phyloP scores from a whole-genome alignment of 2,888 invertebrate genomes.

The Drosophila imparisetae region DNA sequence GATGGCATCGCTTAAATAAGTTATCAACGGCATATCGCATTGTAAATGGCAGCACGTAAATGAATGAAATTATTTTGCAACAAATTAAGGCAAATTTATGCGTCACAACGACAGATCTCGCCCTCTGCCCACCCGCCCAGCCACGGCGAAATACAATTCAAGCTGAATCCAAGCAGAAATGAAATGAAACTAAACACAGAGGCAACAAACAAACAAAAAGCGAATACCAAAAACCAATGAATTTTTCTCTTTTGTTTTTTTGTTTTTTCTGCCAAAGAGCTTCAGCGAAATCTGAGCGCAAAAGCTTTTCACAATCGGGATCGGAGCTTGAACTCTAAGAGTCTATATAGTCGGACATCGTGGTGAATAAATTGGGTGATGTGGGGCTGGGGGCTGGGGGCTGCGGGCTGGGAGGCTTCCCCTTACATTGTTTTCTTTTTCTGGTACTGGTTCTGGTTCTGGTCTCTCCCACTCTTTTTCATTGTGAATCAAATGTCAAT shows the following conservation, averaged over 20 bases:
- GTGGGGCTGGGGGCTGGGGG: no score
- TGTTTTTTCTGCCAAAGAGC: slow-evolving; percentile 12
- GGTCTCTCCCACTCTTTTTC: slow-evolving; percentile 8
- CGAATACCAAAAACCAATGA: slow-evolving; percentile 48
- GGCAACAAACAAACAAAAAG: slow-evolving; percentile 50
- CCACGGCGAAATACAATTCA: slow-evolving; percentile 46
- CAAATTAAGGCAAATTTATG: slow-evolving; percentile 81
- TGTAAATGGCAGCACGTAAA: slow-evolving; percentile 80
- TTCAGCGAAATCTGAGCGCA: slow-evolving; percentile 68
- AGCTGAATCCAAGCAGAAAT: slow-evolving; percentile 13
- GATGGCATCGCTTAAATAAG: slow-evolving; percentile 76
- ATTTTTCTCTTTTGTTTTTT: slow-evolving; percentile 29
- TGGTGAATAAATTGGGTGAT: slow-evolving; percentile 27
- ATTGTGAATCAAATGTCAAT: slow-evolving; percentile 77
- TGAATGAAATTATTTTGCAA: slow-evolving; percentile 82
- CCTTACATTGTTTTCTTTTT: slow-evolving; percentile 20
- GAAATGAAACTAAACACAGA: slow-evolving; percentile 35
- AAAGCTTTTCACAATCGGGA: slow-evolving; percentile 62
- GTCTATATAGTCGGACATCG: slow-evolving; percentile 25
- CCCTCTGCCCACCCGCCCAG: background rate
- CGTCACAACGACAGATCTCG: slow-evolving; percentile 59
- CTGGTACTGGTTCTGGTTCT: background rate
- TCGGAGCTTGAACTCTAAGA: slow-evolving; percentile 44
- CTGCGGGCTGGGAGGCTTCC: background rate
- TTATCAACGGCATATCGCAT: slow-evolving; percentile 73